Conservation (phyloP, 2,888 invertebrate genomes). For the Oligia latruncula region DNA sequence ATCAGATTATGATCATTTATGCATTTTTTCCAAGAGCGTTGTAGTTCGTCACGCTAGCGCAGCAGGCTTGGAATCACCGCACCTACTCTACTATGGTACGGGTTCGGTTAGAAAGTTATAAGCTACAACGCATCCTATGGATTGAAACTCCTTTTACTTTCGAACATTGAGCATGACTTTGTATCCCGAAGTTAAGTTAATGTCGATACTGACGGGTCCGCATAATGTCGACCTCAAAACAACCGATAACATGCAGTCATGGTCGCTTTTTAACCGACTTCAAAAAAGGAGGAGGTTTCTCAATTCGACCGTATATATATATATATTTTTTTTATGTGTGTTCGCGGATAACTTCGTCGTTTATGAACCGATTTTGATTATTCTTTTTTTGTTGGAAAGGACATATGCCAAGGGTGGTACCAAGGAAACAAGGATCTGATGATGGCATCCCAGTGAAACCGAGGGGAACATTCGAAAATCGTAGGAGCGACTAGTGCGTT, state of each 20-base stretch:
- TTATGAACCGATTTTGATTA: no score
- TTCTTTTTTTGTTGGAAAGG: no score
- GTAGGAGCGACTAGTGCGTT: no score
- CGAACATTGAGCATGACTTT: not conserved
- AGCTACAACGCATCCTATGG: not conserved
- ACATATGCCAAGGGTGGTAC: no score
- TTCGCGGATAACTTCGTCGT: no score
- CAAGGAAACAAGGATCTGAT: no score
- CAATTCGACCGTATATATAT: no score
- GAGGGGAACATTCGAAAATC: no score
- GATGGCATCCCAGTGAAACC: no score
- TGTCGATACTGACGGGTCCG: not conserved
- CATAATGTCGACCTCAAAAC: not conserved
- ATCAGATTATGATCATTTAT: constrained; percentile 3
- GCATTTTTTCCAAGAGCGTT: not conserved
- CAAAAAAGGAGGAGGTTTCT: no score
- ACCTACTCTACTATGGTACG: not conserved
- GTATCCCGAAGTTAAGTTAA: not conserved
- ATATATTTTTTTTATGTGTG: no score
- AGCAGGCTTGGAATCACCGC: not conserved
- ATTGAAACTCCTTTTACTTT: not conserved
- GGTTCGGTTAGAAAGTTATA: not conserved
- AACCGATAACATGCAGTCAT: not conserved
- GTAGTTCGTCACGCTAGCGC: not conserved
- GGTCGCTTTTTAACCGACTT: not conserved